Percentiles rank a stretch among this genome's conserved stretches.
phyloP scores from a whole-genome alignment of 2,888 invertebrate genomes.

The Quadroppia sp. region DNA sequence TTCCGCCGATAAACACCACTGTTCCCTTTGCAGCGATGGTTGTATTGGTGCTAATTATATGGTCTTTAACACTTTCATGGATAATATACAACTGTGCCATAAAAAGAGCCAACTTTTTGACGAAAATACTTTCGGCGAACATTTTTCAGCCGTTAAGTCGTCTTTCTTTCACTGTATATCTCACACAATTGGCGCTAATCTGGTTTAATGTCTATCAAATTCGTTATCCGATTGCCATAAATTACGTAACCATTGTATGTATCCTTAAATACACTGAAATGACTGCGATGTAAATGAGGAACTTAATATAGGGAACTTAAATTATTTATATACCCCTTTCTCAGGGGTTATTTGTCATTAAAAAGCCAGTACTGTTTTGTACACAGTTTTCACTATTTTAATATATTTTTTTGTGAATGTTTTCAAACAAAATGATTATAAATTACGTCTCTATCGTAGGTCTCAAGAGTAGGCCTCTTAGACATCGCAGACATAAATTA shows the following conservation, averaged over 20 bases:
- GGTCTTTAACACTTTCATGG: constrained; percentile 24
- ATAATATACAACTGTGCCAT: constrained; percentile 39
- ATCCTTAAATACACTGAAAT: not conserved
- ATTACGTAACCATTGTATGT: constrained; percentile 19
- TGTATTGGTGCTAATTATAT: not conserved
- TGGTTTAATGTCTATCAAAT: constrained; percentile 38
- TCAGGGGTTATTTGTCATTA: too few species aligned
- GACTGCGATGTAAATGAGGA: too few species aligned
- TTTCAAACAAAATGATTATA: too few species aligned
- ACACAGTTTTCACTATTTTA: too few species aligned
- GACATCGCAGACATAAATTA: too few species aligned
- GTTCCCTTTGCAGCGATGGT: constrained; percentile 1
- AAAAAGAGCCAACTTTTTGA: constrained; percentile 1
- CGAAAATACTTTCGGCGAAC: constrained; percentile 34
- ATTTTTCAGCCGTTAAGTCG: constrained; percentile 38
- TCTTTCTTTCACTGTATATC: constrained; percentile 36
- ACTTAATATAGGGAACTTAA: too few species aligned
- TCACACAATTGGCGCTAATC: constrained; percentile 30
- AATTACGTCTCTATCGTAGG: too few species aligned
- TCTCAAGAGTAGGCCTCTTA: too few species aligned
- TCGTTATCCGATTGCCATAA: constrained; percentile 12
- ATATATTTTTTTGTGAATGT: too few species aligned
- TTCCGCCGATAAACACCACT: not conserved
- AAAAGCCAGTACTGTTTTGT: too few species aligned
- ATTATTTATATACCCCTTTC: too few species aligned